A percentile compares a stretch with the other conserved stretches of the same genome.
phyloP scores from a whole-genome alignment of 2,888 invertebrate genomes.

The Drosophila suboccidentalis region DNA sequence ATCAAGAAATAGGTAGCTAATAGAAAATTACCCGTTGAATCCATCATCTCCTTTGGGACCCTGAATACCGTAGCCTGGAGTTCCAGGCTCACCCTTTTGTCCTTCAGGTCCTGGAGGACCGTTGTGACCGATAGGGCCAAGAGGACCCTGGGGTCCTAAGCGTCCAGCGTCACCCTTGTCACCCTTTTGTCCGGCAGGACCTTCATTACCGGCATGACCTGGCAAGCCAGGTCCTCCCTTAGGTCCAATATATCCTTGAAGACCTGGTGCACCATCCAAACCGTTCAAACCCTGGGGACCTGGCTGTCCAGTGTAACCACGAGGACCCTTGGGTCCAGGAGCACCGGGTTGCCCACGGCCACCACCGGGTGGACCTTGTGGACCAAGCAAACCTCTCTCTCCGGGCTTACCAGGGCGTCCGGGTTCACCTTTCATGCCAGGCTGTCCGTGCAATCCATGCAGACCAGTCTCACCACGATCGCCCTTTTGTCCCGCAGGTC shows the following conservation, averaged over 20 bases:
- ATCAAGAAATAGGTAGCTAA: no score
- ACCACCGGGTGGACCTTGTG: conserved; percentile 93
- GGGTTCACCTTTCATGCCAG: conserved; percentile 92
- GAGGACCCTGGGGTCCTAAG: conserved; percentile 87
- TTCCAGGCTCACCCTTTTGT: conserved; percentile 88
- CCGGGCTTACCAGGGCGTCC: conserved; percentile 90
- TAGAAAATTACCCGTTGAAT: conserved; percentile 87
- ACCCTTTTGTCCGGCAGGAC: conserved; percentile 91
- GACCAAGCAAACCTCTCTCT: conserved; percentile 90
- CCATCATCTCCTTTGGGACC: conserved; percentile 93
- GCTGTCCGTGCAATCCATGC: conserved; percentile 92
- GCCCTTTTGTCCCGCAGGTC: conserved; percentile 91
- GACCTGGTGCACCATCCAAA: conserved; percentile 89
- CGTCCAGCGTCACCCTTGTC: conserved; percentile 90
- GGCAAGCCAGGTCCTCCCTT: conserved; percentile 89
- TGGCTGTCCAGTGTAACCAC: conserved; percentile 87
- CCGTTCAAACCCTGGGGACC: conserved; percentile 91
- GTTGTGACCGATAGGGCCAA: conserved; percentile 86
- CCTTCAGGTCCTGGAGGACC: conserved; percentile 89
- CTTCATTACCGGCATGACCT: conserved; percentile 91
- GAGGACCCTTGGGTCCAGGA: conserved; percentile 87
- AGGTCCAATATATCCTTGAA: conserved; percentile 89
- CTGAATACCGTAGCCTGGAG: conserved; percentile 87
- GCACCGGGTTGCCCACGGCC: conserved; percentile 91
- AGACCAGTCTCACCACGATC: conserved; percentile 93